Evolutionary conservation across 2,113 vertebrate species (phyloP), one percentile per base, ranked within the genome.

Genomic region (Microtus oregoni): DNA sequence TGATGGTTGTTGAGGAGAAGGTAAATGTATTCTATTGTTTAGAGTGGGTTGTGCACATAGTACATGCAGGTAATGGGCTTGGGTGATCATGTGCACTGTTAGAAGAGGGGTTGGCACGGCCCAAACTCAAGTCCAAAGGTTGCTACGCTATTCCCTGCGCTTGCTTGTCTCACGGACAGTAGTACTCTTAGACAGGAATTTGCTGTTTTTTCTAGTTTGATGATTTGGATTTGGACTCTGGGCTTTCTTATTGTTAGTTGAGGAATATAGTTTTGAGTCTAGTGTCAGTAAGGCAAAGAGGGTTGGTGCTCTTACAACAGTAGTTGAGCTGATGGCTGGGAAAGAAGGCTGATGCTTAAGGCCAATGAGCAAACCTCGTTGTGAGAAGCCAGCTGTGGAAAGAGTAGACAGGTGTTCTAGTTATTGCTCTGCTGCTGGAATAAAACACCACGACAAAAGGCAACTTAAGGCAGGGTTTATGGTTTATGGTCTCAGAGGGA

Each of bases 361-460:
- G 50, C n/a, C 63, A 19, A 19, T 35, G 15, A 47, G 82, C 38
- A 76, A 9, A 38, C 81, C 58, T 58, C 68, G 4, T 7, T 87
- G 83, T 90, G 55, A 88, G 58, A 95, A 22, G 47, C 70, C 61
- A 41, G 13, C 50, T 88, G 41, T 77, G 50, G 41, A 93, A 94
- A 77, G 32, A 58, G n/a, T 30, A 65, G 63, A 65, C 63, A 30
- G 63, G 70, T 19, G 38, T 17, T 38, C 17, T 73, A 38, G 7
- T 38, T 73, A 73, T 20, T 22, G 19, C 20, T 20, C n/a, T n/a
- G 70, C n/a, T 38, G 35, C 70, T 73, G n/a, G 10, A 73, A 20
- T 22, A 22, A 26, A 73, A 73, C 17, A 22, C 35, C 35, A 35
- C 3, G 70, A 72, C n/a, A 38, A 73, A n/a, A 73, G 70, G 70